Percentiles rank a stretch among this genome's conserved stretches.
Evolutionary conservation across 2,797 vertebrate species (phyloP).

Genomic region (Enteromius trimaculatus): DNA sequence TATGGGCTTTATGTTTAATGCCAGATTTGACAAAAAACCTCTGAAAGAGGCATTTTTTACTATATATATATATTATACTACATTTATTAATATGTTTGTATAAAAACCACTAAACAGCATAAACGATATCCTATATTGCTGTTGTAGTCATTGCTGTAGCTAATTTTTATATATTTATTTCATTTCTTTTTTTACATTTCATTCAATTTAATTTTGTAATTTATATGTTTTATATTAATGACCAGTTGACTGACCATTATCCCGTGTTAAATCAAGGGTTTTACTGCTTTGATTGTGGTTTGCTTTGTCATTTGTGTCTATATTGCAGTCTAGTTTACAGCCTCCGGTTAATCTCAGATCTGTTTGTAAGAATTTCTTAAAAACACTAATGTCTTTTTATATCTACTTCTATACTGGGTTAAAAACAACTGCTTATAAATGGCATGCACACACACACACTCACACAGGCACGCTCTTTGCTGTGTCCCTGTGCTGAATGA

Average conservation of each 20-base stretch:
- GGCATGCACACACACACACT: not conserved
- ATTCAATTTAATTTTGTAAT: not conserved
- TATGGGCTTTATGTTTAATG: not conserved
- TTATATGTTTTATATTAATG: not conserved
- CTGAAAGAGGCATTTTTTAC: not conserved
- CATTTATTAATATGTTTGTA: not conserved
- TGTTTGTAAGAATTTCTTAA: not conserved
- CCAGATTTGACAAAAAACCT: not conserved
- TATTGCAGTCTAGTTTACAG: not conserved
- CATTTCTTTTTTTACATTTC: not conserved
- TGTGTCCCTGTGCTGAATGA: constrained; percentile 38
- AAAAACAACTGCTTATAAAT: constrained; percentile 18
- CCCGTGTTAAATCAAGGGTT: constrained; percentile 14
- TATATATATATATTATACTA: not conserved
- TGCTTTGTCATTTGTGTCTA: not conserved
- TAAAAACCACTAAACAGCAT: not conserved
- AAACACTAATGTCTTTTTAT: not conserved
- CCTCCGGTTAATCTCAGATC: not conserved
- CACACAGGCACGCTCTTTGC: not conserved
- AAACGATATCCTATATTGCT: not conserved
- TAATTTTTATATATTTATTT: not conserved
- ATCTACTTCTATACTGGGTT: not conserved
- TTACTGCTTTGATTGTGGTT: constrained; percentile 31
- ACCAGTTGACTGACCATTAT: not conserved
- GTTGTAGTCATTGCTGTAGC: not conserved